phyloP scores from a whole-genome alignment of 2,113 vertebrate genomes.

The Lutjanus erythropterus region DNA sequence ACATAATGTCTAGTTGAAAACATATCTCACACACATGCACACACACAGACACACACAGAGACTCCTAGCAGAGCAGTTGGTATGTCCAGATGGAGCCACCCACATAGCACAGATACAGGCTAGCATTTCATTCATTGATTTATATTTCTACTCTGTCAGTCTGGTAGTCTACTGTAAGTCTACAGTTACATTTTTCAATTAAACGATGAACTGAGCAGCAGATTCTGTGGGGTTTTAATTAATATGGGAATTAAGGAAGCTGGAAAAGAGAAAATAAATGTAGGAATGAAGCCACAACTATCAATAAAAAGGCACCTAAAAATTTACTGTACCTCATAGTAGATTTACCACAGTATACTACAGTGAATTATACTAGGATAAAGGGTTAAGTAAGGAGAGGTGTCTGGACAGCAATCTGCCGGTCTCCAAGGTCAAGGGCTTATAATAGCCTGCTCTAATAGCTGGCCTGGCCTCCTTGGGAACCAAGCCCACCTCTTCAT shows the following conservation, averaged over 20 bases:
- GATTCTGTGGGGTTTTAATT: neutral
- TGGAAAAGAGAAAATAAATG: neutral
- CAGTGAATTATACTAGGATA: neutral
- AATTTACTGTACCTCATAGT: neutral
- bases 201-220: neutral
- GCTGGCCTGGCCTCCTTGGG: constrained; percentile 13
- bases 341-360: neutral
- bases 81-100: constrained; percentile 75
- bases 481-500: constrained; percentile 51
- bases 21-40: neutral
- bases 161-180: constrained; percentile 20
- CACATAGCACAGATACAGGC: constrained; percentile 61
- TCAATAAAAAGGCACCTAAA: neutral
- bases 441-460: constrained; percentile 30
- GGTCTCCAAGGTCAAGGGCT: constrained; percentile 24
- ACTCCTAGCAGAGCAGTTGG: constrained; percentile 61
- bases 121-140: constrained; percentile 74
- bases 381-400: constrained; percentile 20
- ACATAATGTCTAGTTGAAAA: constrained; percentile 4
- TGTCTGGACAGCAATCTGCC: neutral
- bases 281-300: neutral
- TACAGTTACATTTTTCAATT: constrained; percentile 14
- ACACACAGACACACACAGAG: neutral
- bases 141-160: constrained; percentile 50
- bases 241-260: neutral